These are phyloP conservation scores for Ylistrum balloti DNA, from an alignment of 1,140 invertebrate species.

Conservation along the genomic window DNA sequence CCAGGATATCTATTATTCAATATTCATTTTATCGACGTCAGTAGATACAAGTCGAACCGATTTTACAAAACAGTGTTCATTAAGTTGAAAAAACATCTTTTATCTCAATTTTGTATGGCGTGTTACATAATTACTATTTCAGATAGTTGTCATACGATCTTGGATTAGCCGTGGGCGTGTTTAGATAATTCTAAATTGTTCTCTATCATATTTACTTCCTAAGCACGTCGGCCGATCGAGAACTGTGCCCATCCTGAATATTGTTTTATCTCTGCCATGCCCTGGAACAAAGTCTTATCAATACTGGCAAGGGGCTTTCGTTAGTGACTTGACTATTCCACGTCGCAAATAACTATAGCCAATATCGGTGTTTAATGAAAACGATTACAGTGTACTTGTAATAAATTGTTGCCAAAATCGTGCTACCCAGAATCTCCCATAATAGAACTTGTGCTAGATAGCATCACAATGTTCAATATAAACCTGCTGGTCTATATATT, in stretches of 20 bases:
- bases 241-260: background rate
- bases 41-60: background rate
- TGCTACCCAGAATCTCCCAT: background rate
- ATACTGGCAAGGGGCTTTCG: background rate
- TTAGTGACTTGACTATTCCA: background rate
- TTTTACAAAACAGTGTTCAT: background rate
- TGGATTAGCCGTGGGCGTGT: background rate
- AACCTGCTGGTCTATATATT: too few species aligned
- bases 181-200: background rate
- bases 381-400: constrained; percentile 15
- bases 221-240: background rate
- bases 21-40: background rate
- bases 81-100: background rate
- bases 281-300: constrained; percentile 21
- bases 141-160: background rate
- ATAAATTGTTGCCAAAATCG: constrained; percentile 35
- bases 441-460: constrained; percentile 5
- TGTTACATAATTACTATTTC: background rate
- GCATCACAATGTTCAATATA: background rate
- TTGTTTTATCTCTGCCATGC: background rate
- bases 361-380: background rate
- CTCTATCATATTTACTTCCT: background rate
- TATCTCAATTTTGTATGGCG: background rate
- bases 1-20: too few species aligned
- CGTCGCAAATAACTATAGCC: background rate